phyloP scores from a whole-genome alignment of 2,888 invertebrate species.

The Venusia cambrica region DNA sequence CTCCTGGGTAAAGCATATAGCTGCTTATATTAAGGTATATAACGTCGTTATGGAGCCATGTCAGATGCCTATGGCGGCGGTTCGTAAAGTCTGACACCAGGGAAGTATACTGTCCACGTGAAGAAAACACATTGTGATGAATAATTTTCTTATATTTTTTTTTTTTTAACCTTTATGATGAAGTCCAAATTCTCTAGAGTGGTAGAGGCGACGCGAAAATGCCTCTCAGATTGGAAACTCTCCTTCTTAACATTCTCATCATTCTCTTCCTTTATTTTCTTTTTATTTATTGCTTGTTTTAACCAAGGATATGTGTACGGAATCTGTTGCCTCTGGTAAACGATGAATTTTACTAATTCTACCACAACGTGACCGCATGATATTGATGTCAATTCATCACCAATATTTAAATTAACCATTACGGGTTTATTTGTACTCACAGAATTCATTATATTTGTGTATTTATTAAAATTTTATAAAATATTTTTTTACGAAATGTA shows the following conservation, averaged over 20 bases:
- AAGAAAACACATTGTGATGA: too few relatives aligned
- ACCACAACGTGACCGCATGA: conserved; percentile 80
- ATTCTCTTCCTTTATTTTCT: conserved; percentile 43
- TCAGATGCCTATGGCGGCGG: too few relatives aligned
- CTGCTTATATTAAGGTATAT: too few relatives aligned
- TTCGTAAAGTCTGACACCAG: too few relatives aligned
- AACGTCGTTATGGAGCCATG: too few relatives aligned
- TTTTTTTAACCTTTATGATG: conserved; percentile 59
- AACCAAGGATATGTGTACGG: conserved; percentile 75
- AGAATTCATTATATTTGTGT: conserved; percentile 33
- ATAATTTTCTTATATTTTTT: too few relatives aligned
- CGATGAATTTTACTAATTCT: conserved; percentile 79
- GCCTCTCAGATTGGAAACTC: conserved; percentile 62
- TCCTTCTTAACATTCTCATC: conserved; percentile 42
- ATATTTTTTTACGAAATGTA: too few relatives aligned
- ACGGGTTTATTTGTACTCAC: conserved; percentile 38
- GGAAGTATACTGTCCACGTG: too few relatives aligned
- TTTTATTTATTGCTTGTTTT: conserved; percentile 65
- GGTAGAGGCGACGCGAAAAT: conserved; percentile 62
- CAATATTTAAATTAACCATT: conserved; percentile 60
- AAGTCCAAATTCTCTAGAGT: conserved; percentile 70
- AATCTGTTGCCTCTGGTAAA: conserved; percentile 80
- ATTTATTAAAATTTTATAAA: conserved; percentile 7
- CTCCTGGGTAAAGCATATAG: too few relatives aligned
- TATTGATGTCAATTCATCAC: conserved; percentile 77